phyloP scores from a whole-genome alignment of 2,797 vertebrate genomes.

The Melanotaenia boesemani region DNA sequence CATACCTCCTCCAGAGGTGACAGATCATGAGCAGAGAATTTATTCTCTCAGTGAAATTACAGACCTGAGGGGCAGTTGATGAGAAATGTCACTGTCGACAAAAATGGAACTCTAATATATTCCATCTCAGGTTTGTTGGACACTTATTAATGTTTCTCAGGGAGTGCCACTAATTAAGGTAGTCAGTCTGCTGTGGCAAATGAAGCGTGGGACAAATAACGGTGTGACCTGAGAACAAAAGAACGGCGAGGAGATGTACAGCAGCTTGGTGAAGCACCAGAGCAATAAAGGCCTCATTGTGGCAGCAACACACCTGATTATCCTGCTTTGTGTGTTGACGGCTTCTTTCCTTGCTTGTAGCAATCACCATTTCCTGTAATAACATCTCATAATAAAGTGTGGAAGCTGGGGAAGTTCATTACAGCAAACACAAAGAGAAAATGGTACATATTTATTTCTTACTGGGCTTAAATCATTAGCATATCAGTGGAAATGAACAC shows the following conservation, averaged over 20 bases:
- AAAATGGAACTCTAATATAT: conserved; percentile 79
- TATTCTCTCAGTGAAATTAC: conserved; percentile 67
- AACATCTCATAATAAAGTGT: conserved; percentile 5
- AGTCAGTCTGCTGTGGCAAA: conserved; percentile 65
- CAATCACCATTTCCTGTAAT: conserved; percentile 18
- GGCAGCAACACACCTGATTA: conserved; percentile 24
- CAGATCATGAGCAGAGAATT: conserved; percentile 45
- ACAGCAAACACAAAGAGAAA: background rate
- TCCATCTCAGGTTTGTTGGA: conserved; percentile 70
- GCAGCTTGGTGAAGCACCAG: conserved; percentile 26
- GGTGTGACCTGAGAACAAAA: conserved; percentile 70
- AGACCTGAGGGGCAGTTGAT: conserved; percentile 66
- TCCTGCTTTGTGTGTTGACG: conserved; percentile 18
- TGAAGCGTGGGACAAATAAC: conserved; percentile 73
- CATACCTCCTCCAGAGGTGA: conserved; percentile 40
- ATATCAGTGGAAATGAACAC: background rate
- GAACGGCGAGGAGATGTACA: conserved; percentile 63
- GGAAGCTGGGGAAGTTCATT: conserved; percentile 23
- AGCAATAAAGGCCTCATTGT: conserved; percentile 40
- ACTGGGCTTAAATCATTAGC: background rate
- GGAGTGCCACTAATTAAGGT: conserved; percentile 77
- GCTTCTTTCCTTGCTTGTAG: background rate
- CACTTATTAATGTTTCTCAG: conserved; percentile 75
- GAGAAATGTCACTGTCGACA: conserved; percentile 74
- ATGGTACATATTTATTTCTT: background rate